A percentile compares a stretch with the other conserved stretches of the same genome.
These are phyloP conservation scores for Toxotes lorentzi DNA, from an alignment of 2,797 vertebrate species.

Conservation along the genomic window DNA sequence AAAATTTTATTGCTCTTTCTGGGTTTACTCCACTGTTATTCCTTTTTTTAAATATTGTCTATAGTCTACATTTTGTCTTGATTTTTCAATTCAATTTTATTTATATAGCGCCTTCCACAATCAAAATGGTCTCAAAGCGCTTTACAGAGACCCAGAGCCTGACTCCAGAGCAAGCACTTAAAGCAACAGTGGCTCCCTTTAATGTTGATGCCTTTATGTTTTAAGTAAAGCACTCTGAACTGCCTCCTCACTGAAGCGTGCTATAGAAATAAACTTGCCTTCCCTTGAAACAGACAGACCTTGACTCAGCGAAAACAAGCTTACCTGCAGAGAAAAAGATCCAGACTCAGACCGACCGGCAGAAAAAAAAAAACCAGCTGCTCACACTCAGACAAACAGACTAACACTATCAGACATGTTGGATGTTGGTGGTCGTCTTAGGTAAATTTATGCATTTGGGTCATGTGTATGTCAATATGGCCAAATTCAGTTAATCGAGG, in stretches of 20 bases:
- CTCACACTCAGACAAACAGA: neutral
- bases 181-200: too few relatives aligned
- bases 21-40: neutral
- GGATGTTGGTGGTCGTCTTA: neutral
- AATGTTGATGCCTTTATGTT: too few relatives aligned
- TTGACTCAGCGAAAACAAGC: slow-evolving; percentile 66
- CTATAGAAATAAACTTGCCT: too few relatives aligned
- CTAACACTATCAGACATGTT: neutral
- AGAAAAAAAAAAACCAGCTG: slow-evolving; percentile 10
- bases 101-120: too few relatives aligned
- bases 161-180: too few relatives aligned
- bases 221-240: too few relatives aligned
- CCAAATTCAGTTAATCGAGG: neutral
- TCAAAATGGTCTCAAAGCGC: too few relatives aligned
- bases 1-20: neutral
- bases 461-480: slow-evolving; percentile 34
- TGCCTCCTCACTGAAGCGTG: too few relatives aligned
- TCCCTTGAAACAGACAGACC: slow-evolving; percentile 11
- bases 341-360: neutral
- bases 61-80: too few relatives aligned
- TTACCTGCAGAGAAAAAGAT: neutral
- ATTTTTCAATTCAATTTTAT: too few relatives aligned
- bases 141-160: too few relatives aligned
- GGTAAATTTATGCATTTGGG: neutral
- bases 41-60: too few relatives aligned